A percentile compares a stretch with the other conserved stretches of the same genome.
Evolutionary conservation across 2,797 vertebrate species (phyloP).

Genomic region (Phataginus tricuspis): DNA sequence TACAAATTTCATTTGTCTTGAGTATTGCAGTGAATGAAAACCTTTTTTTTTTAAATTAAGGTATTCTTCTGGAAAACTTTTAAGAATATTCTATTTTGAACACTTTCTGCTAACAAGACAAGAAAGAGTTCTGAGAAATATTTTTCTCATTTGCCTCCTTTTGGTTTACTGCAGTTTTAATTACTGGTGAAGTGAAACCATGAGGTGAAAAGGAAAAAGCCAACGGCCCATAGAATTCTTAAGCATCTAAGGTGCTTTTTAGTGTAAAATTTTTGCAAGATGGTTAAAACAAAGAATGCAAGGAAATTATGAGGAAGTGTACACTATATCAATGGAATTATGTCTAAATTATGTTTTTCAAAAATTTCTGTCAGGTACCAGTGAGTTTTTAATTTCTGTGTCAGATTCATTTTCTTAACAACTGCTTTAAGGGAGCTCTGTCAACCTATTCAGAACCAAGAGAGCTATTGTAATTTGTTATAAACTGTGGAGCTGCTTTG

Average conservation of each 20-base stretch:
- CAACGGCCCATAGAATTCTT: neutral
- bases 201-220: neutral
- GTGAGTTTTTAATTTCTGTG: slow-evolving; percentile 5
- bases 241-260: neutral
- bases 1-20: neutral
- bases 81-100: neutral
- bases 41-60: too few species aligned
- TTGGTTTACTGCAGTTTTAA: slow-evolving; percentile 31
- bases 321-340: neutral
- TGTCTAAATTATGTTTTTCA: neutral
- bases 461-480: neutral
- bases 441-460: neutral
- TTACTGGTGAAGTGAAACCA: slow-evolving; percentile 31
- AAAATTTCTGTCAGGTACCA: neutral
- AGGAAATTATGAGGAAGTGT: neutral
- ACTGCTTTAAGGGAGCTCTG: neutral
- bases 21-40: neutral
- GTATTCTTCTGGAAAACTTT: slow-evolving; percentile 3
- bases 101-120: slow-evolving; percentile 37
- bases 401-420: slow-evolving; percentile 30
- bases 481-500: neutral
- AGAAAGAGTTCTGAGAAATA: slow-evolving; percentile 14
- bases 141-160: neutral
- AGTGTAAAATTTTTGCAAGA: neutral
- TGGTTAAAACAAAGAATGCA: neutral